Conservation (phyloP, 2,888 invertebrate genomes). For the Monopis laevigella region DNA sequence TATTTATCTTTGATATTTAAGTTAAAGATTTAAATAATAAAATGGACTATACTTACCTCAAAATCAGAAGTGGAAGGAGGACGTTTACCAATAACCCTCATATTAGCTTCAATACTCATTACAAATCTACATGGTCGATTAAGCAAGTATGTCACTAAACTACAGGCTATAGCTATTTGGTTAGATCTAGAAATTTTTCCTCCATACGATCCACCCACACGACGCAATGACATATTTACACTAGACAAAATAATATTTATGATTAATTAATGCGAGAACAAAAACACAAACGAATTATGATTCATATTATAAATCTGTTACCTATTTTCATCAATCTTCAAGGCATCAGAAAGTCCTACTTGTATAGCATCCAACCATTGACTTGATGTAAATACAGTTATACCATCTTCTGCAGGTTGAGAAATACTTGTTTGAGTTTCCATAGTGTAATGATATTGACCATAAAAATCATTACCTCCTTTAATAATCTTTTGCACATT, state of each 20-base stretch:
- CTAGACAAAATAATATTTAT: no score
- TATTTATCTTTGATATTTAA: neutral
- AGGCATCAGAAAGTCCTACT: conserved; percentile 48
- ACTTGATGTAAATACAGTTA: conserved; percentile 67
- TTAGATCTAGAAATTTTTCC: conserved; percentile 71
- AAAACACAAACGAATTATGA: no score
- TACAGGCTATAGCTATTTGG: conserved; percentile 70
- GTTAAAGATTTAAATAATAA: no score
- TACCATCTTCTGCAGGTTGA: conserved; percentile 72
- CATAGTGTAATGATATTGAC: conserved; percentile 77
- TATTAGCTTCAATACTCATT: conserved; percentile 75
- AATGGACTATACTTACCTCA: conserved; percentile 65
- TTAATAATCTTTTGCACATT: conserved; percentile 59
- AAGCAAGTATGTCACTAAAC: conserved; percentile 72
- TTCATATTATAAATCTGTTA: no score
- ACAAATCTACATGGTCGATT: conserved; percentile 76
- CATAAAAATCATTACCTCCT: conserved; percentile 39
- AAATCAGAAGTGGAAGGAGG: conserved; percentile 69
- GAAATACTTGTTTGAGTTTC: conserved; percentile 70
- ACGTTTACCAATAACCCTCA: conserved; percentile 76
- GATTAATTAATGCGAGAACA: no score
- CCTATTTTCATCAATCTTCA: conserved; percentile 68
- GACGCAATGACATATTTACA: conserved; percentile 61
- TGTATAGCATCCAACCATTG: conserved; percentile 70
- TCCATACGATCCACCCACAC: conserved; percentile 77